These are phyloP conservation scores for Lysandra coridon DNA, from an alignment of 2,888 invertebrate genomes.

Conservation along the genomic window DNA sequence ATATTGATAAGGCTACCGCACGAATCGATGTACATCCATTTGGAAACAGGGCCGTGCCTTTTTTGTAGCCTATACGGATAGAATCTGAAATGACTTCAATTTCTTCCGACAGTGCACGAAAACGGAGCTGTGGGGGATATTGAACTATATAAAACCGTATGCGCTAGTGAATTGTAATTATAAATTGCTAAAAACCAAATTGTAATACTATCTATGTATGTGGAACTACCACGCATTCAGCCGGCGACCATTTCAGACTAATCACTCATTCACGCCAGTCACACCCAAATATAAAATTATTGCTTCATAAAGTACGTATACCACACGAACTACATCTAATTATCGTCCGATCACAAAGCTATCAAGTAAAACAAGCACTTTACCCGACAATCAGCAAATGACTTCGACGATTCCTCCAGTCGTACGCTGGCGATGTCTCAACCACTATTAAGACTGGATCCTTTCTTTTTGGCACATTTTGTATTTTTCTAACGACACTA, in stretches of 20 bases:
- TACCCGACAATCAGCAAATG: slow-evolving; percentile 78
- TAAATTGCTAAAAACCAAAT: slow-evolving; percentile 2
- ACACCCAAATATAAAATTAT: slow-evolving; percentile 39
- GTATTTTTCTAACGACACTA: slow-evolving; percentile 68
- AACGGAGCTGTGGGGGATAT: slow-evolving; percentile 3
- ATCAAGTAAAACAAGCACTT: slow-evolving; percentile 60
- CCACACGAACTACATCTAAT: slow-evolving; percentile 14
- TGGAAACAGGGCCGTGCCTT: slow-evolving; percentile 72
- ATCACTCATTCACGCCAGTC: slow-evolving; percentile 39
- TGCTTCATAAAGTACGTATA: neutral
- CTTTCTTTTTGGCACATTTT: slow-evolving; percentile 80
- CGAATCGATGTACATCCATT: slow-evolving; percentile 64
- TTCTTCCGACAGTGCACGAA: neutral
- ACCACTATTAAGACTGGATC: slow-evolving; percentile 77
- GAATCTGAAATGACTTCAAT: slow-evolving; percentile 32
- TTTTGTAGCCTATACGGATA: slow-evolving; percentile 43
- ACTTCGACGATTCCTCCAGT: slow-evolving; percentile 71
- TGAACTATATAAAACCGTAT: slow-evolving; percentile 20
- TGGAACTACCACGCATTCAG: slow-evolving; percentile 43
- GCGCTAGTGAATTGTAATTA: slow-evolving; percentile 11
- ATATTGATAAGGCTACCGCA: slow-evolving; percentile 47
- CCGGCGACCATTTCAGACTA: slow-evolving; percentile 47
- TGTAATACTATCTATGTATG: slow-evolving; percentile 28
- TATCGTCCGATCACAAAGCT: slow-evolving; percentile 35
- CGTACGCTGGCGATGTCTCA: slow-evolving; percentile 69